Evolutionary conservation across 2,797 vertebrate genomes (phyloP).

Genomic region (Allobates femoralis): DNA sequence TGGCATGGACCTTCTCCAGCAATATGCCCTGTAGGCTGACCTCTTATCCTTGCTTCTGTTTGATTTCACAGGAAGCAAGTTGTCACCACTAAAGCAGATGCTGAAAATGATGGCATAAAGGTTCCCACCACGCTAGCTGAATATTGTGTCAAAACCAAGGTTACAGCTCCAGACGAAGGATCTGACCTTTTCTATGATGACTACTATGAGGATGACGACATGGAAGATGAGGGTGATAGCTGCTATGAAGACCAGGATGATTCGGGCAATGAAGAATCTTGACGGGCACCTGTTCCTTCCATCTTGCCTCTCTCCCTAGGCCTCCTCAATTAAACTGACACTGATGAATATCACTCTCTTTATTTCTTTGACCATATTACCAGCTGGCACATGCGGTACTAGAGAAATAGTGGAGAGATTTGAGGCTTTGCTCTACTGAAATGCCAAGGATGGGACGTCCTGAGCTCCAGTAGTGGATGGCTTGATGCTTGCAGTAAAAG

Average conservation of each 20-base stretch:
- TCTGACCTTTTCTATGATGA: conserved; percentile 94
- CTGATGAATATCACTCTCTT: conserved; percentile 42
- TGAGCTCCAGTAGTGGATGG: conserved; percentile 51
- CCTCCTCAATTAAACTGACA: conserved; percentile 39
- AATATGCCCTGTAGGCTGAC: no score
- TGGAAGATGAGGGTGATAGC: conserved; percentile 87
- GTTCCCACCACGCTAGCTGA: conserved; percentile 94
- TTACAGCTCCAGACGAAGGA: conserved; percentile 87
- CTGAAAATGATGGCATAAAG: conserved; percentile 90
- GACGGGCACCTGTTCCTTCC: conserved; percentile 70
- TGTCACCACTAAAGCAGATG: conserved; percentile 89
- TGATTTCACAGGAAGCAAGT: conserved; percentile 87
- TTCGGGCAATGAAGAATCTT: conserved; percentile 93
- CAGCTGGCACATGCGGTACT: not conserved
- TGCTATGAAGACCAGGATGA: conserved; percentile 91
- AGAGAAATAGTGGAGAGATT: conserved; percentile 59
- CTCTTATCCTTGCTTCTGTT: not conserved
- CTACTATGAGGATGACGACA: conserved; percentile 90
- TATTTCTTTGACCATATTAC: no score
- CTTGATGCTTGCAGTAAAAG: conserved; percentile 49
- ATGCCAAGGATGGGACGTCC: conserved; percentile 35
- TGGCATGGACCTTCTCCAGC: no score
- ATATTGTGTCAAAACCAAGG: conserved; percentile 92
- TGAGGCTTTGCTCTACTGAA: accelerated
- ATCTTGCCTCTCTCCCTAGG: not conserved